A percentile compares a stretch with the other conserved stretches of the same genome.
phyloP scores from a whole-genome alignment of 2,113 vertebrate genomes.

The Raja brachyura region DNA sequence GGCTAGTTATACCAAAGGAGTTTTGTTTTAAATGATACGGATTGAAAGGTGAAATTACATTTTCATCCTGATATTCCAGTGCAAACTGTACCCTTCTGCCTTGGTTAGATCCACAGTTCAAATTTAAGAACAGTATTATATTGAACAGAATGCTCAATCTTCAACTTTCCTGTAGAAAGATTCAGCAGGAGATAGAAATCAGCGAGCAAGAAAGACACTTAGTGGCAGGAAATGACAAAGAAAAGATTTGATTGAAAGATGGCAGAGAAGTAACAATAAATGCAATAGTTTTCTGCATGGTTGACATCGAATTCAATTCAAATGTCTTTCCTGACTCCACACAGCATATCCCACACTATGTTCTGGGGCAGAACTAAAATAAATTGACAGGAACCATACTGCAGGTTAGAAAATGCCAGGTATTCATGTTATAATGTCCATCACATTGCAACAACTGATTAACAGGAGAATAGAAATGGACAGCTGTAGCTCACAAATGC shows the following conservation, averaged over 20 bases:
- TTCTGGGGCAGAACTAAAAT: not conserved
- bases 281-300: conserved; percentile 24
- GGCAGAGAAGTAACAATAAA: not conserved
- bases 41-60: not conserved
- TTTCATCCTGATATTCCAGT: not conserved
- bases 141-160: not conserved
- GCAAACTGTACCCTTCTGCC: not conserved
- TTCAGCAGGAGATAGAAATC: not conserved
- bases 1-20: not conserved
- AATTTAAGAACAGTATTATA: not conserved
- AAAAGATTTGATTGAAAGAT: conserved; percentile 27
- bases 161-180: not conserved
- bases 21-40: not conserved
- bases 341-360: not conserved
- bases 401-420: not conserved
- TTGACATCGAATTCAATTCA: conserved; percentile 21
- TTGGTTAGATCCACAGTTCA: not conserved
- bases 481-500: not conserved
- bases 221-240: not conserved
- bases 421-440: not conserved
- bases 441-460: not conserved
- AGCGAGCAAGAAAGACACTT: not conserved
- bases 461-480: not conserved
- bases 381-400: not conserved
- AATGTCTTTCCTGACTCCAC: not conserved